Conservation (phyloP, 1,140 invertebrate genomes). For the Euglossa dilemma region DNA sequence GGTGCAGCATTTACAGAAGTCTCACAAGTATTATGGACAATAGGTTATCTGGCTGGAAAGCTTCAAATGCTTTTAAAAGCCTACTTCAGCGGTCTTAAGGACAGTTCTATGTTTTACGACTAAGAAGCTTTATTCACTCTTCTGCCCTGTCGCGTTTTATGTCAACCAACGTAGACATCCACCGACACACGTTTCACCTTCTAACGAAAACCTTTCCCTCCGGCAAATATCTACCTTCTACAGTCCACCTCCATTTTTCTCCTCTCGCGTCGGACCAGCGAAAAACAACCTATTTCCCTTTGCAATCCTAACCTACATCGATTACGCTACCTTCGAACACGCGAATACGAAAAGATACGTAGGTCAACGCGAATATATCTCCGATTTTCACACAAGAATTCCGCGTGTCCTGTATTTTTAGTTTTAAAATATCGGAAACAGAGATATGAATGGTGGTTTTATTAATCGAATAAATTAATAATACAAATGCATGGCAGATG, state of each 20-base stretch:
- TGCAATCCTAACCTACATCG: not conserved
- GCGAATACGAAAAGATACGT: not conserved
- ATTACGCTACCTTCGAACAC: not conserved
- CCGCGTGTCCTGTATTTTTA: no score
- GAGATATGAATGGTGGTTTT: no score
- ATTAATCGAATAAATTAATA: no score
- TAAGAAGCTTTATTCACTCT: conserved; percentile 57
- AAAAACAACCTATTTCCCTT: not conserved
- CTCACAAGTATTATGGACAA: not conserved
- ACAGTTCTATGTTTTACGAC: conserved; percentile 60
- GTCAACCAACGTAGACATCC: conserved; percentile 13
- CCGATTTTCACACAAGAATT: no score
- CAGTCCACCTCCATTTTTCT: not conserved
- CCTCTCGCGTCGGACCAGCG: not conserved
- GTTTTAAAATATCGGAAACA: no score
- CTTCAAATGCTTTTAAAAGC: conserved; percentile 32
- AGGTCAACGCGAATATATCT: no score
- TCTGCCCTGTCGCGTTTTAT: conserved; percentile 42
- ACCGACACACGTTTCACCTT: conserved; percentile 10
- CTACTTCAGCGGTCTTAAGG: conserved; percentile 45
- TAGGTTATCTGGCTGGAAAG: not conserved
- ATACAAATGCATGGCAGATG: no score
- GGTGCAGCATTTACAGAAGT: not conserved
- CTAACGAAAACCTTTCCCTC: conserved; percentile 36
- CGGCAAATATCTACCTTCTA: conserved; percentile 18